Conservation (phyloP, 2,113 vertebrate species). For the Eulacestoma nigropectus region DNA sequence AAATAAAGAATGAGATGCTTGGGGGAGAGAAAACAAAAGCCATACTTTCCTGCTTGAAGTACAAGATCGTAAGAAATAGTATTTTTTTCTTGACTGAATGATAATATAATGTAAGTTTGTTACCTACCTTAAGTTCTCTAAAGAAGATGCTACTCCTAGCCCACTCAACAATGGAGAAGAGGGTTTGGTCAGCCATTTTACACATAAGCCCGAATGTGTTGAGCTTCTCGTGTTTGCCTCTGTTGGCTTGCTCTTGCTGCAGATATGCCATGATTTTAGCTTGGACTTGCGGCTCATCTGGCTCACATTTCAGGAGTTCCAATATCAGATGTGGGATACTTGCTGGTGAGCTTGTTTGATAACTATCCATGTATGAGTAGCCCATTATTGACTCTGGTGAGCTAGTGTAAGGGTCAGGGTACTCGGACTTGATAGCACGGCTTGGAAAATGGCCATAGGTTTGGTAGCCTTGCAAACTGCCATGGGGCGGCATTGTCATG, state of each 20-base stretch:
- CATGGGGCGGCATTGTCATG: constrained; percentile 96
- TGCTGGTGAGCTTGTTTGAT: constrained; percentile 88
- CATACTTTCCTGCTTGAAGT: not conserved
- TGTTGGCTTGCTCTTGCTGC: constrained; percentile 94
- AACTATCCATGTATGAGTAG: constrained; percentile 92
- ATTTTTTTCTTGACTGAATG: not conserved
- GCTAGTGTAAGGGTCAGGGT: constrained; percentile 95
- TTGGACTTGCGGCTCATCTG: constrained; percentile 94
- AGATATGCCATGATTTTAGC: constrained; percentile 91
- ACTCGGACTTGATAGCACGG: constrained; percentile 97
- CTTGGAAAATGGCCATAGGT: constrained; percentile 93
- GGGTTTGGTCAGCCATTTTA: constrained; percentile 98
- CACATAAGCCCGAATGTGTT: constrained; percentile 98
- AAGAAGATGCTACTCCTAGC: constrained; percentile 98
- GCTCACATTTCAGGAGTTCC: constrained; percentile 97
- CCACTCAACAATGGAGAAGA: constrained; percentile 99
- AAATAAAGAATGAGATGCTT: not conserved
- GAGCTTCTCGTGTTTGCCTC: constrained; percentile 93
- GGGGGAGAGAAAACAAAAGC: not conserved
- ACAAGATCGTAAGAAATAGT: not conserved
- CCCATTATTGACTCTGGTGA: constrained; percentile 97
- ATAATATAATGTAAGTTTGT: not conserved
- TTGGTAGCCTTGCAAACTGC: constrained; percentile 94
- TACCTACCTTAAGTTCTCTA: constrained; percentile 94
- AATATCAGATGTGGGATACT: constrained; percentile 93